phyloP scores from a whole-genome alignment of 2,113 vertebrate species.

The Haemorhous mexicanus region DNA sequence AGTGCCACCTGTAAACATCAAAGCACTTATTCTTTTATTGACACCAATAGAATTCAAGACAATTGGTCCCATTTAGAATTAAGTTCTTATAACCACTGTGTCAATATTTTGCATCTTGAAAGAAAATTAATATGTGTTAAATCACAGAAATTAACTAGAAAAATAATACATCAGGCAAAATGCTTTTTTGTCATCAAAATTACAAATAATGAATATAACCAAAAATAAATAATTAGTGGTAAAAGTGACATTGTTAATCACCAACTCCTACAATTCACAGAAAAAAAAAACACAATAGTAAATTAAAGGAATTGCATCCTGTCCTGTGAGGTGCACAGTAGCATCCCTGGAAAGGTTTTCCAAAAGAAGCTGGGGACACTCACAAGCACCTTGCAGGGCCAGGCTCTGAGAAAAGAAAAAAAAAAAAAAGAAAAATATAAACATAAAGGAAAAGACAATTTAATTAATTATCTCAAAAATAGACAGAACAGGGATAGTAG shows the following conservation, averaged over 20 bases:
- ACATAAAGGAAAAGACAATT: background rate
- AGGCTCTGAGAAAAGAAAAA: constrained; percentile 3
- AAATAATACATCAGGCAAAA: background rate
- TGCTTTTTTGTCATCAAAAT: background rate
- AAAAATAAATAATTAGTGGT: background rate
- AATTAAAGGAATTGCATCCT: constrained; percentile 15
- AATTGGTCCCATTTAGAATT: background rate
- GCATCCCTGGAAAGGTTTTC: constrained; percentile 34
- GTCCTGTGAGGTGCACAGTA: constrained; percentile 54
- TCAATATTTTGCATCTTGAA: background rate
- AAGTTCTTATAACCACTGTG: background rate
- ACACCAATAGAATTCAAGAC: background rate
- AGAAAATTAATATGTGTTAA: background rate
- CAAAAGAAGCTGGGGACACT: constrained; percentile 25
- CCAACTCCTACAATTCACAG: background rate
- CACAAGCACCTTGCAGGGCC: constrained; percentile 34
- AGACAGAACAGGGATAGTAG: background rate
- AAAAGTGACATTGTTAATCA: background rate
- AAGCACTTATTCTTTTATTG: background rate
- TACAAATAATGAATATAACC: background rate
- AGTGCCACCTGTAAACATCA: background rate
- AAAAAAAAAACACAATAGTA: background rate
- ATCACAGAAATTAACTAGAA: background rate
- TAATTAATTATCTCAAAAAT: background rate
- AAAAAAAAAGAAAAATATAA: background rate